Evolutionary conservation across 2,888 invertebrate genomes (phyloP).

Genomic region (Abscondita cerata): DNA sequence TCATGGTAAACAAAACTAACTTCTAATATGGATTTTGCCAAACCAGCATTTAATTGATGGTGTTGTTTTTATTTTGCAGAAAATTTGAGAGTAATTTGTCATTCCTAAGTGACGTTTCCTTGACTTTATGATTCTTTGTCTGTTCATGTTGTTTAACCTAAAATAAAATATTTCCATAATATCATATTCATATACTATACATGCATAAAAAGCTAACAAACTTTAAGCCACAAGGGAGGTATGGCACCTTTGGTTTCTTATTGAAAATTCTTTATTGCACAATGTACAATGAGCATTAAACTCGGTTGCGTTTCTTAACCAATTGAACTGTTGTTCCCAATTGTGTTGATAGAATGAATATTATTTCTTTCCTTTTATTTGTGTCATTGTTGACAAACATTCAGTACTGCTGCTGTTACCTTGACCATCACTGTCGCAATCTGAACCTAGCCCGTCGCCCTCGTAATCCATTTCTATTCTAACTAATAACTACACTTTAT

Average conservation of each 20-base stretch:
- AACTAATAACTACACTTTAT: not conserved
- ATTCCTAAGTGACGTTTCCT: no score
- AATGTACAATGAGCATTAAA: not conserved
- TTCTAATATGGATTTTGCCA: no score
- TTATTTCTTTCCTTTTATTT: not conserved
- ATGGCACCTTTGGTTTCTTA: slow-evolving; percentile 1
- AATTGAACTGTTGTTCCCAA: not conserved
- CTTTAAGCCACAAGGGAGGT: not conserved
- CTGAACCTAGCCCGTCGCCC: not conserved
- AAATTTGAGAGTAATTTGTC: no score
- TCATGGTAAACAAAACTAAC: not conserved
- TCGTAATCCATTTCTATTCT: not conserved
- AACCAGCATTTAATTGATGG: no score
- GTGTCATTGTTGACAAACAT: slow-evolving; percentile 1
- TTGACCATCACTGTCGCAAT: not conserved
- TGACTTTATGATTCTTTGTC: not conserved
- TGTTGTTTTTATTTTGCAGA: no score
- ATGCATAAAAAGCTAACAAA: not conserved
- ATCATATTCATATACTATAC: not conserved
- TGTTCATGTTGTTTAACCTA: not conserved
- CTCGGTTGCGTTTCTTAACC: not conserved
- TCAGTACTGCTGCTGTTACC: not conserved
- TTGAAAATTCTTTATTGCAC: not conserved
- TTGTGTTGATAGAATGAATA: not conserved
- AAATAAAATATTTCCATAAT: not conserved